Conservation (phyloP, 30 jellyfish, hydroid and myxozoan genomes). For the Rhopilema esculentum region DNA sequence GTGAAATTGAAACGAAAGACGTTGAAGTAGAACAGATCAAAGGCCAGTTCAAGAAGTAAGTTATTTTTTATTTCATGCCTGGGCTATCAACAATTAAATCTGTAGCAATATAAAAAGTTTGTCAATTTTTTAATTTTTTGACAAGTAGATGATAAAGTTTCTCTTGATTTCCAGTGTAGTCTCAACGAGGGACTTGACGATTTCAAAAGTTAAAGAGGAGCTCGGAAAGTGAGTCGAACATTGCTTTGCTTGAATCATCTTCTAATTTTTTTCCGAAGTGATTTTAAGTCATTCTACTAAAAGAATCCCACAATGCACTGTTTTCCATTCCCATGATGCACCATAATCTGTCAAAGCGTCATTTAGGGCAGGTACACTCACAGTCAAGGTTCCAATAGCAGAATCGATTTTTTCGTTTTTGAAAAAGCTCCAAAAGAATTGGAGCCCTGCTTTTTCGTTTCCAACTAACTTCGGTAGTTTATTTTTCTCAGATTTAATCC, state of each 20-base stretch:
- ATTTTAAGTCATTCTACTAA: too few relatives aligned
- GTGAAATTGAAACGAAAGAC: slow-evolving; percentile 4
- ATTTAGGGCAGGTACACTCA: too few relatives aligned
- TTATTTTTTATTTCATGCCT: not conserved
- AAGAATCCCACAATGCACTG: not conserved
- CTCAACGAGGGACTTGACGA: slow-evolving; percentile 16
- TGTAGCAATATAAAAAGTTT: too few relatives aligned
- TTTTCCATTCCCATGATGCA: not conserved
- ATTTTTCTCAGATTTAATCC: too few relatives aligned
- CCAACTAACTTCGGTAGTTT: too few relatives aligned
- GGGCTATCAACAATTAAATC: not conserved
- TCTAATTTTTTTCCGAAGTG: too few relatives aligned
- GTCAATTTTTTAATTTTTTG: not conserved
- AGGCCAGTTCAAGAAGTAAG: slow-evolving; percentile 25
- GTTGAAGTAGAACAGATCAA: slow-evolving; percentile 17
- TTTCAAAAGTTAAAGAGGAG: slow-evolving; percentile 44
- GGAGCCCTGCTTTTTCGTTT: too few relatives aligned
- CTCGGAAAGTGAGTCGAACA: slow-evolving; percentile 37
- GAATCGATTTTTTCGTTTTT: too few relatives aligned
- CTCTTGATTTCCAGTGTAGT: slow-evolving; percentile 17
- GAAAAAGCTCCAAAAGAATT: too few relatives aligned
- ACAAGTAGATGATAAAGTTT: not conserved
- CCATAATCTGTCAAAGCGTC: not conserved
- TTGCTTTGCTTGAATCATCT: not conserved
- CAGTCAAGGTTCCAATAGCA: too few relatives aligned